phyloP scores from a whole-genome alignment of 2,888 invertebrate genomes.

The Dinocampus coccinellae region DNA sequence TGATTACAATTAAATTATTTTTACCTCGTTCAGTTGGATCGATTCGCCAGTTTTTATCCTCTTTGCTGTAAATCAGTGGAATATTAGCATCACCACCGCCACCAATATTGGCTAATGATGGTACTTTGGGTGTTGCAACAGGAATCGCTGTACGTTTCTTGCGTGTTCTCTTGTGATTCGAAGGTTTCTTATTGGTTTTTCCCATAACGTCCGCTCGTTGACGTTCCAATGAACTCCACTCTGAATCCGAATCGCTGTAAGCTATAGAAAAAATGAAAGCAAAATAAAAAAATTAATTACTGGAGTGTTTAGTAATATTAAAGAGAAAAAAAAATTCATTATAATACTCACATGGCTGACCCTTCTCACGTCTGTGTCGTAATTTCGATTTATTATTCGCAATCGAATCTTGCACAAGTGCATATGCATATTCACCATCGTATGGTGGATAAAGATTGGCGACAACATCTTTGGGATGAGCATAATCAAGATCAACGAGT shows the following conservation, averaged over 20 bases:
- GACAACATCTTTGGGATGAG: conserved; percentile 77
- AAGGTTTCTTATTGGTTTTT: conserved; percentile 78
- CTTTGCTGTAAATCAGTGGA: conserved; percentile 66
- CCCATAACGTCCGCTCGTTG: conserved; percentile 74
- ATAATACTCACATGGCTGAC: conserved; percentile 73
- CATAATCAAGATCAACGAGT: conserved; percentile 83
- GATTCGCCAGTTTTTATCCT: conserved; percentile 66
- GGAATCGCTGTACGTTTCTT: conserved; percentile 85
- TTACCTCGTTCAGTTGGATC: conserved; percentile 68
- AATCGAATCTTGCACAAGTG: conserved; percentile 77
- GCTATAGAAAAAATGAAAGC: conserved; percentile 69
- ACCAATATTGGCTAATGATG: conserved; percentile 74
- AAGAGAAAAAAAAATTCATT: conserved; percentile 36
- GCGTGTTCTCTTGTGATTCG: conserved; percentile 79
- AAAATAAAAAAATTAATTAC: conserved; percentile 24
- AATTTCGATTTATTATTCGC: conserved; percentile 74
- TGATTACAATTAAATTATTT: conserved; percentile 24
- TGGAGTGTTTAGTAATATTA: conserved; percentile 16
- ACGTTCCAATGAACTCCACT: conserved; percentile 82
- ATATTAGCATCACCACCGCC: conserved; percentile 63
- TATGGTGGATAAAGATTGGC: conserved; percentile 71
- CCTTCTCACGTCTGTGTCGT: conserved; percentile 76
- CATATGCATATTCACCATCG: conserved; percentile 77
- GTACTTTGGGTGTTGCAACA: conserved; percentile 87
- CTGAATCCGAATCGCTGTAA: conserved; percentile 92